A percentile compares a stretch with the other conserved stretches of the same genome.
Evolutionary conservation across 2,888 invertebrate genomes (phyloP).

Genomic region (Emmelina monodactyla): DNA sequence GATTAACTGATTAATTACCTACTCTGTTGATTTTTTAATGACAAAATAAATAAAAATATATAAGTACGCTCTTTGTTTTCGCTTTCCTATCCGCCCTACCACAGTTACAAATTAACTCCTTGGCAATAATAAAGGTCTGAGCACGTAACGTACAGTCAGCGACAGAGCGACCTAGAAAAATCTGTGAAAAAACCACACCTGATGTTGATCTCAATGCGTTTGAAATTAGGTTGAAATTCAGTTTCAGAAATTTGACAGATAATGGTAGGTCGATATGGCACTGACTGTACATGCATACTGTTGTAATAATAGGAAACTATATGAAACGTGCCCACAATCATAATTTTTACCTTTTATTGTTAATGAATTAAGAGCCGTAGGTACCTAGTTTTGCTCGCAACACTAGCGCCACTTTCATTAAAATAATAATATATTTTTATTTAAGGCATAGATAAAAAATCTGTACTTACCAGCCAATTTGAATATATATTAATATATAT

Average conservation of each 20-base stretch:
- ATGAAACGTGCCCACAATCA: conserved; percentile 13
- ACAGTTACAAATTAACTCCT: conserved; percentile 4
- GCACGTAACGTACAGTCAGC: conserved; percentile 10
- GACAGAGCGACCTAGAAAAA: conserved; percentile 8
- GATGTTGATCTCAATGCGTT: conserved; percentile 8
- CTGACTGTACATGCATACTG: conserved; percentile 11
- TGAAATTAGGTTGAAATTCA: conserved; percentile 7
- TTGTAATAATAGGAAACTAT: conserved; percentile 13
- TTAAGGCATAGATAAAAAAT: conserved; percentile 7
- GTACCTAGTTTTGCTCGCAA: no score
- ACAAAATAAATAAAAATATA: conserved; percentile 12
- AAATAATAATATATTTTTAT: conserved; percentile 8
- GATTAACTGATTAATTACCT: conserved; percentile 11
- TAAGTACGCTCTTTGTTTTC: conserved; percentile 7
- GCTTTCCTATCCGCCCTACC: conserved; percentile 9
- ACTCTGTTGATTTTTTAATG: conserved; percentile 13
- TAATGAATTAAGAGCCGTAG: no score
- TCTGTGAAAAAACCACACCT: conserved; percentile 9
- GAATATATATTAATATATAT: no score
- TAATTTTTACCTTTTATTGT: conserved; percentile 10
- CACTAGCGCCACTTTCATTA: no score
- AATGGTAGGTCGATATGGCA: no score
- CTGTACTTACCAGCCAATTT: no score
- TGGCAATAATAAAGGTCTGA: conserved; percentile 8
- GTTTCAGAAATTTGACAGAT: conserved; percentile 7